phyloP scores from a whole-genome alignment of 2,797 vertebrate genomes.

The Sebastes jordani region DNA sequence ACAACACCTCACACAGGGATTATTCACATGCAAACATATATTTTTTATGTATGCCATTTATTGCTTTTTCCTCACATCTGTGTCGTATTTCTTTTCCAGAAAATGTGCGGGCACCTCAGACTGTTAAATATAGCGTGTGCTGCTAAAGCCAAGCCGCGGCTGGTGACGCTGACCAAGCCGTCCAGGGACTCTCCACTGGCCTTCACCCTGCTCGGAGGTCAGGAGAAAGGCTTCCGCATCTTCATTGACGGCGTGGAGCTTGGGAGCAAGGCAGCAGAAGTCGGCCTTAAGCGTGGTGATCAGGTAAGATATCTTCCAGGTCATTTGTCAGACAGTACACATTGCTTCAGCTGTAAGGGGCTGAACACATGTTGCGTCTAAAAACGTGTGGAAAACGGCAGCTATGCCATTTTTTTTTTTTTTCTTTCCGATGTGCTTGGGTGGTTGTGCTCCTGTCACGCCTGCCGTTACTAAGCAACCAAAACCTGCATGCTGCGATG shows the following conservation, averaged over 20 bases:
- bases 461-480: too few relatives aligned
- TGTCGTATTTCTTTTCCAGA: conserved; percentile 73
- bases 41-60: neutral
- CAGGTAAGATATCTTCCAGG: conserved; percentile 81
- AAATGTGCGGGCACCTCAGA: conserved; percentile 99
- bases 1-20: accelerated
- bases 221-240: conserved; percentile 96
- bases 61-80: neutral
- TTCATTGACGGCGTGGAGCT: conserved; percentile 97
- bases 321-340: neutral
- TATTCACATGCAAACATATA: accelerated
- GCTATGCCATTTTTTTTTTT: too few relatives aligned
- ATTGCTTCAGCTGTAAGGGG: neutral
- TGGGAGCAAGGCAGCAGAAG: conserved; percentile 95
- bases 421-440: too few relatives aligned
- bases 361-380: too few relatives aligned
- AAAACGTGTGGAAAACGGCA: too few relatives aligned
- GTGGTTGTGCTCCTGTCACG: too few relatives aligned
- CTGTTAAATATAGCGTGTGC: conserved; percentile 98
- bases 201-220: conserved; percentile 94
- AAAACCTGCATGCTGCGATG: neutral
- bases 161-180: conserved; percentile 96
- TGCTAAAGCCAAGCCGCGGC: conserved; percentile 95
- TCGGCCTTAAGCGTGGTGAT: conserved; percentile 96
- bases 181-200: conserved; percentile 94